Evolutionary conservation across 2,888 invertebrate species (phyloP), one percentile per base, ranked within the genome.

Genomic region (Danaus chrysippus): DNA sequence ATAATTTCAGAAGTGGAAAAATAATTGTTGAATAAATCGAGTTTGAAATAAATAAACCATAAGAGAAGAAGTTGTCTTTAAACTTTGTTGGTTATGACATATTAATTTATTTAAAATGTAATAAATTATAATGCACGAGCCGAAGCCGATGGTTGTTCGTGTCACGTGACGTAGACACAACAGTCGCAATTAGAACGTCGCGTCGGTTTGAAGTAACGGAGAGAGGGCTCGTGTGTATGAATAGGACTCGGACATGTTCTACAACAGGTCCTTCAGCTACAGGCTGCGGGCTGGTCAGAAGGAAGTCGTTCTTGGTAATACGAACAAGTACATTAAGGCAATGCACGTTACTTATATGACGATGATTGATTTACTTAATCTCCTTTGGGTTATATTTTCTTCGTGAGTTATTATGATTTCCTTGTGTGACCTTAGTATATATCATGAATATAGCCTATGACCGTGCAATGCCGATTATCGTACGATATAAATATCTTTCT

Each of bases 301-400:
- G 84, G 95, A 95, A 88, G 91, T 95, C 65, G 85, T 95, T 72
- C 87, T 95, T 76, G 95, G 95, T 95, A 92, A 86, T 56, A 62
- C 41, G 56, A 34, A 34, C 23, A 34, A 34, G 23, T 6, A 64
- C 59, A n/a, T n/a, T n/a, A 34, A 58, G 61, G 44, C 42, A 59
- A 62, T 59, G 6, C 41, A 49, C 41, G 46, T 56, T 56, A 34
- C 23, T 34, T 34, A 34, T 8, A 5, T 34, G 23, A 34, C 23
- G 23, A 34, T 6, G 23, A 34, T 5, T 34, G 23, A 34, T 34
- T 34, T 5, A 34, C 23, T 5, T 5, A 34, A 0, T 5, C 23
- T 8, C 3, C 23, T 34, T 34, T 34, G 3, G 6, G 3, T 34
- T 34, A 34, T 34, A 34, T 8, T 34, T 34, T 34, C 3, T 34